Percentiles rank a stretch among this genome's conserved stretches.
Conservation (phyloP, 2,797 vertebrate species). For the Synanceia verrucosa region DNA sequence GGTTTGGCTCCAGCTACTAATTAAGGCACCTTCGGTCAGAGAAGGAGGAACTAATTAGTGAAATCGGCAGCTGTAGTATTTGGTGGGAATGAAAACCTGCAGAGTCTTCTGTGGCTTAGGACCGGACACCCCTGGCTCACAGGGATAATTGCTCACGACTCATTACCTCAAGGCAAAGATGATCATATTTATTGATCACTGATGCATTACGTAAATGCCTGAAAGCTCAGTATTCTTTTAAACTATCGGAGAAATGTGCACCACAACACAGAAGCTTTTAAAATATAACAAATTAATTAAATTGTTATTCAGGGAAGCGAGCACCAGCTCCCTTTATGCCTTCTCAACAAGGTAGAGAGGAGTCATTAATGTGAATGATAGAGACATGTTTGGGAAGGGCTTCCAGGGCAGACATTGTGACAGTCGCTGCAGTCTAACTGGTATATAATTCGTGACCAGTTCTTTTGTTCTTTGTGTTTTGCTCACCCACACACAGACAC, state of each 20-base stretch:
- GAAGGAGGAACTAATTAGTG: conserved; percentile 56
- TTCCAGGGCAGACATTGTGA: conserved; percentile 25
- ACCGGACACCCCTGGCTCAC: conserved; percentile 20
- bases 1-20: conserved; percentile 39
- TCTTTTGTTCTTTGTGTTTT: conserved; percentile 29
- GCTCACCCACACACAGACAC: conserved; percentile 29
- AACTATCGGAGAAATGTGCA: conserved; percentile 9
- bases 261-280: conserved; percentile 33
- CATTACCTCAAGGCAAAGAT: conserved; percentile 53
- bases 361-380: conserved; percentile 47
- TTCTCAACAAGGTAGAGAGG: conserved; percentile 44
- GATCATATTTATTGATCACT: conserved; percentile 56
- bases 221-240: conserved; percentile 22
- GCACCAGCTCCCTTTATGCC: conserved; percentile 28
- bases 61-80: conserved; percentile 42
- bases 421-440: conserved; percentile 14
- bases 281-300: conserved; percentile 49
- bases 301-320: conserved; percentile 32
- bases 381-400: conserved; percentile 15
- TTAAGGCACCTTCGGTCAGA: conserved; percentile 57
- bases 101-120: conserved; percentile 8
- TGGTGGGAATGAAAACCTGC: conserved; percentile 36
- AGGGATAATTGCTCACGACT: conserved; percentile 52
- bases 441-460: neutral
- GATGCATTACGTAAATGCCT: conserved; percentile 25